phyloP scores from a whole-genome alignment of 2,888 invertebrate species.

The Drosophila niveifrons region DNA sequence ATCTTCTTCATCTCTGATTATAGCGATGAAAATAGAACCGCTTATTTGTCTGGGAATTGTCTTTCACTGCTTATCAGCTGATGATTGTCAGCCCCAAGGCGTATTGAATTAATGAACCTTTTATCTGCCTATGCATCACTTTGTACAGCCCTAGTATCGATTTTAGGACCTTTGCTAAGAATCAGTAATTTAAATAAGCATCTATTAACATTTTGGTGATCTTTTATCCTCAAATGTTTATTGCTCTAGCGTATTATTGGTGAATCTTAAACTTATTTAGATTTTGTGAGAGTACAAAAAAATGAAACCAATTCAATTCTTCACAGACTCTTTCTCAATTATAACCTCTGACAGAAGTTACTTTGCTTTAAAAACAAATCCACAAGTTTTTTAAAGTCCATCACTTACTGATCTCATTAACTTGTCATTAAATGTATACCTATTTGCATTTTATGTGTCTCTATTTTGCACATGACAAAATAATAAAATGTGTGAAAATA shows the following conservation, averaged over 20 bases:
- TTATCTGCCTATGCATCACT: slow-evolving; percentile 26
- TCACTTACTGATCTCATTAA: not conserved
- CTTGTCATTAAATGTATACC: not conserved
- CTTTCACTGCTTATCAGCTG: slow-evolving; percentile 39
- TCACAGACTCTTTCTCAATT: not conserved
- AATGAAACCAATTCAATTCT: slow-evolving; percentile 10
- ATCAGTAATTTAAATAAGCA: not conserved
- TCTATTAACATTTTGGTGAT: not conserved
- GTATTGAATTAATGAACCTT: slow-evolving; percentile 69
- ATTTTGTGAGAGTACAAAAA: not conserved
- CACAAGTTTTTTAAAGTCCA: not conserved
- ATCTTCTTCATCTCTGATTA: slow-evolving; percentile 54
- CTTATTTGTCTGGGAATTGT: slow-evolving; percentile 40
- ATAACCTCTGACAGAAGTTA: not conserved
- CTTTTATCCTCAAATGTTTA: not conserved
- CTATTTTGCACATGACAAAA: not conserved
- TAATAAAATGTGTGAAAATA: slow-evolving; percentile 8
- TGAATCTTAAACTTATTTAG: not conserved
- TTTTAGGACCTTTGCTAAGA: slow-evolving; percentile 1
- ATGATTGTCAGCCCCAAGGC: slow-evolving; percentile 52
- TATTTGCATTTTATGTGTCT: not conserved
- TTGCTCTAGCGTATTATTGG: not conserved
- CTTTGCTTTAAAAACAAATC: not conserved
- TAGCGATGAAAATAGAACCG: slow-evolving; percentile 56
- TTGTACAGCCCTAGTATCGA: not conserved